A percentile compares a stretch with the other conserved stretches of the same genome.
These are phyloP conservation scores for Clivina fossor DNA, from an alignment of 2,888 invertebrate species.

Conservation along the genomic window DNA sequence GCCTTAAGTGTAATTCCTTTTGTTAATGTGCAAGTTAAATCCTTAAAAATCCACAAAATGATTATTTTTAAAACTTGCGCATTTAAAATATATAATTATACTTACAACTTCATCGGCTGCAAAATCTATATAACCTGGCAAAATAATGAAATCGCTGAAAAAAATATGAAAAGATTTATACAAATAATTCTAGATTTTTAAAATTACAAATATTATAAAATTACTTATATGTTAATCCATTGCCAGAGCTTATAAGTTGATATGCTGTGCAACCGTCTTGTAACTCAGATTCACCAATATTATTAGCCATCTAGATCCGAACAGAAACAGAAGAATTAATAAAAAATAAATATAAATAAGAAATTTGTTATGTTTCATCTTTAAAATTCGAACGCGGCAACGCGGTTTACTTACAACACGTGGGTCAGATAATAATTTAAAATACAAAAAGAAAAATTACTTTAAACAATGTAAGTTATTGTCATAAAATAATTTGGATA, in stretches of 20 bases:
- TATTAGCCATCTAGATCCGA: slow-evolving; percentile 37
- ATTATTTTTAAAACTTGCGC: too few species aligned
- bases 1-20: slow-evolving; percentile 80
- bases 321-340: too few species aligned
- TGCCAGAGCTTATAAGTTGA: slow-evolving; percentile 79
- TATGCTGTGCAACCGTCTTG: slow-evolving; percentile 83
- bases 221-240: slow-evolving; percentile 91
- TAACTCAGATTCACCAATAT: slow-evolving; percentile 47
- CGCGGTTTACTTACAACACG: too few species aligned
- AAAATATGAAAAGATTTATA: slow-evolving; percentile 36
- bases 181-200: slow-evolving; percentile 8
- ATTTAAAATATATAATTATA: too few species aligned
- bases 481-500: too few species aligned
- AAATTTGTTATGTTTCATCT: too few species aligned
- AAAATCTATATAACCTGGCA: slow-evolving; percentile 94
- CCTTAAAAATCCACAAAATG: slow-evolving; percentile 53
- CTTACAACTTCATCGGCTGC: slow-evolving; percentile 79
- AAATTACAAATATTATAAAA: too few species aligned
- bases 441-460: too few species aligned
- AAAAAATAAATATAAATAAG: too few species aligned
- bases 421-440: too few species aligned
- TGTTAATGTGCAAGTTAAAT: slow-evolving; percentile 80
- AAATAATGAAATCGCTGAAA: slow-evolving; percentile 82
- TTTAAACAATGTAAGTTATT: too few species aligned
- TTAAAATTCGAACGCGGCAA: too few species aligned